Evolutionary conservation across 2,113 vertebrate species (phyloP).

Genomic region (Speoplatyrhinus poulsoni): DNA sequence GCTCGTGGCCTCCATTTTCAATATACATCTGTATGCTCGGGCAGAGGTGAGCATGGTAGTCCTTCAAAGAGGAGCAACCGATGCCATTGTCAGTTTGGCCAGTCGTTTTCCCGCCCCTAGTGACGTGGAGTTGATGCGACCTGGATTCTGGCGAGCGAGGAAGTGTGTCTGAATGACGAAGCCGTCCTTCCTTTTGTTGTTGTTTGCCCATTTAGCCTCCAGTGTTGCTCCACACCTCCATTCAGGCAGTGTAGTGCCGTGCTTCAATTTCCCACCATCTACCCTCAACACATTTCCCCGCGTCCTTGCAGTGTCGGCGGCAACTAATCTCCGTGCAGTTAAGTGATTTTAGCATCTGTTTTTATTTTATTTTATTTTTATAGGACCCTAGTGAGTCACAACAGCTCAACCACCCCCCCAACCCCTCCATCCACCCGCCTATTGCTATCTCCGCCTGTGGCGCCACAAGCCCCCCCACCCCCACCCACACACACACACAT

Average conservation of each 20-base stretch:
- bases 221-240: not conserved
- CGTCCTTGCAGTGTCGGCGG: slow-evolving; percentile 51
- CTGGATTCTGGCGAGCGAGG: not conserved
- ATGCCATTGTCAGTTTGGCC: slow-evolving; percentile 17
- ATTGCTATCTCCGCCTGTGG: slow-evolving; percentile 56
- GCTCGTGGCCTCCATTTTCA: slow-evolving; percentile 45
- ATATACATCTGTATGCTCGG: slow-evolving; percentile 53
- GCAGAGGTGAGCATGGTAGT: slow-evolving; percentile 20
- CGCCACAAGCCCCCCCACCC: slow-evolving; percentile 17
- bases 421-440: slow-evolving; percentile 24
- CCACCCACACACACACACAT: too few relatives aligned
- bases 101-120: slow-evolving; percentile 15
- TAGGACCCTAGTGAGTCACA: slow-evolving; percentile 67
- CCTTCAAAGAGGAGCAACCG: slow-evolving; percentile 21
- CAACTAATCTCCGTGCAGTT: slow-evolving; percentile 68
- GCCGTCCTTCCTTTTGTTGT: slow-evolving; percentile 26
- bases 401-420: slow-evolving; percentile 29
- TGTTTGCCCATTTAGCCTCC: slow-evolving; percentile 3
- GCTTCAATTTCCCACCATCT: slow-evolving; percentile 25
- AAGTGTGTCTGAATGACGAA: slow-evolving; percentile 5
- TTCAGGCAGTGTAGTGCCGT: not conserved
- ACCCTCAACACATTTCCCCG: slow-evolving; percentile 9
- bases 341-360: slow-evolving; percentile 73
- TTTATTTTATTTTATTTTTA: slow-evolving; percentile 34
- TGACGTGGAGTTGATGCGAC: not conserved